Base-by-base conservation (phyloP, 2,113 vertebrate species). In the Apeltes quadracus region DNA sequence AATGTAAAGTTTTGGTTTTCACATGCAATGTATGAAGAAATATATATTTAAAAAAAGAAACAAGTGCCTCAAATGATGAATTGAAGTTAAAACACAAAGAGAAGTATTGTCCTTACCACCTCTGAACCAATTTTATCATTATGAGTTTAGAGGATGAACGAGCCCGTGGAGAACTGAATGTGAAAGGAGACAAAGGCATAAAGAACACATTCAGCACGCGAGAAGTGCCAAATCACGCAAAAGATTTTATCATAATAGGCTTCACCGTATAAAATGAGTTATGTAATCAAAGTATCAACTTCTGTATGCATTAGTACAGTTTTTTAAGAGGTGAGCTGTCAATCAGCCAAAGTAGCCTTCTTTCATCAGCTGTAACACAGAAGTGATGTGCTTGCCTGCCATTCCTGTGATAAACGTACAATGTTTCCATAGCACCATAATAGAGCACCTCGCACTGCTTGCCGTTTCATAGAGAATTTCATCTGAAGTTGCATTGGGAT, bases 101-200 rank as follows among this genome's bases (percentile, higher is more conserved):
- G 77, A 89, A 88, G 84, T 76, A 72, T 91, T 84, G 83, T 95
- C 92, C 95, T 96, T 95, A 96, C 94, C 94, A 97, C 93, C 95
- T 93, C 93, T 93, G 94, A 93, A 96, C 93, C 94, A 95, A 91
- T 95, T 93, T 95, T 94, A 95, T 87, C 87, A 95, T 92, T 95
- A 96, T 73, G 93, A 90, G 93, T 95, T 95, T 96, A 96, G 94
- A 91, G 92, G 95, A 96, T 91, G 93, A 94, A 87, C 92, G 94
- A 91, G 90, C 93, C 93, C 85, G 90, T 90, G 89, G 91, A 92
- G 93, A 95, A 96, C 95, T 95, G 91, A 95, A 95, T 93, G 85
- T 93, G 89, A 91, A 90, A 94, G 91, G 90, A 94, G 90, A 95
- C 88, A 94, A 91, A 92, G 86, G 90, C 75, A 92, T 83, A 91